A percentile compares a stretch with the other conserved stretches of the same genome.
phyloP scores from a whole-genome alignment of 1,140 invertebrate genomes.

The Scaptomyza pallida region DNA sequence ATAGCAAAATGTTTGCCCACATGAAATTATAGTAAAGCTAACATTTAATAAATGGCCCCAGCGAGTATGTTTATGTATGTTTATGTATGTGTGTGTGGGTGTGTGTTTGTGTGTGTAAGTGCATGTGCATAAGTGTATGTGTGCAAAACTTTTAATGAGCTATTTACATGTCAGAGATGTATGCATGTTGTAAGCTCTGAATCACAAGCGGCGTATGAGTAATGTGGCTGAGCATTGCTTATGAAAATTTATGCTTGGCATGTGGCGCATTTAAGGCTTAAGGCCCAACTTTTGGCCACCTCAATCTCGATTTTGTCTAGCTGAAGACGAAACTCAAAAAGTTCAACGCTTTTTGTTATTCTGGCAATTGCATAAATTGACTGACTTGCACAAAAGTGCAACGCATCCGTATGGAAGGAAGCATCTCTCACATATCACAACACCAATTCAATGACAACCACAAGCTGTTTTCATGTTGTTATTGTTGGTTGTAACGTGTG shows the following conservation, averaged over 20 bases:
- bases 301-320: too few species aligned
- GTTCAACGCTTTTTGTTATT: conserved; percentile 3
- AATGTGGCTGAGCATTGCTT: conserved; percentile 20
- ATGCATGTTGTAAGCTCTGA: background rate
- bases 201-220: conserved; percentile 35
- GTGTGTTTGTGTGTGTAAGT: conserved; percentile 12
- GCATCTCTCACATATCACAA: conserved; percentile 3
- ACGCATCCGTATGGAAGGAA: conserved; percentile 9
- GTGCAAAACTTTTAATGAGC: conserved; percentile 45
- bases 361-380: conserved; percentile 10
- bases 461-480: conserved; percentile 2
- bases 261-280: conserved; percentile 1
- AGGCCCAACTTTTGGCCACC: background rate
- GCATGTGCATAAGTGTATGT: conserved; percentile 8
- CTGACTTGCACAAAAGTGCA: conserved; percentile 3
- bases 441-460: conserved; percentile 22
- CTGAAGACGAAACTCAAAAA: background rate
- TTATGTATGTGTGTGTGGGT: conserved; percentile 3
- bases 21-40: conserved; percentile 63
- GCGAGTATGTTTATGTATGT: too few species aligned
- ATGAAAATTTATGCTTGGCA: conserved; percentile 11
- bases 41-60: conserved; percentile 73
- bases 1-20: conserved; percentile 69
- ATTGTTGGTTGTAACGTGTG: conserved; percentile 9
- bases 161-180: conserved; percentile 31